phyloP scores from a whole-genome alignment of 1,140 invertebrate genomes.

The Papilio dardanus region DNA sequence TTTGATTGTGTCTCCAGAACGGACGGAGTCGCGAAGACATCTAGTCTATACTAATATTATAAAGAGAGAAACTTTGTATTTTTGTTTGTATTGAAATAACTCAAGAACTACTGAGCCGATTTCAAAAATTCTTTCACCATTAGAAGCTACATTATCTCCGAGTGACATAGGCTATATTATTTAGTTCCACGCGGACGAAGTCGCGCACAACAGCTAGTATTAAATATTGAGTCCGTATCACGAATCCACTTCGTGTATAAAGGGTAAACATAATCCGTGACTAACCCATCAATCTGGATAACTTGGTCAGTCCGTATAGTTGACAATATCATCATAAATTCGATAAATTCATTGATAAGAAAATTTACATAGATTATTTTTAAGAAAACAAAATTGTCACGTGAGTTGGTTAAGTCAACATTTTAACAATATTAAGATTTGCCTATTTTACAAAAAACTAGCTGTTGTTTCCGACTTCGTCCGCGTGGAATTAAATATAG shows the following conservation, averaged over 20 bases:
- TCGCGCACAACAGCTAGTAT: too few relatives aligned
- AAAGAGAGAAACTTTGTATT: too few relatives aligned
- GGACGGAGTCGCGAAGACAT: too few relatives aligned
- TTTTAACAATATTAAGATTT: neutral
- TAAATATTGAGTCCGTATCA: neutral
- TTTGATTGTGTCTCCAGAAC: too few relatives aligned
- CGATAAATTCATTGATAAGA: neutral
- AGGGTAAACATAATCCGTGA: conserved; percentile 1
- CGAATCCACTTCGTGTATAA: conserved; percentile 5
- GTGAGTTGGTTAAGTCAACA: neutral
- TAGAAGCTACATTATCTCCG: too few relatives aligned
- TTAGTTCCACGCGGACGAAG: neutral
- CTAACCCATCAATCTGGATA: conserved; percentile 15
- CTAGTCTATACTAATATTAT: too few relatives aligned
- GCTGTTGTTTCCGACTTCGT: too few relatives aligned
- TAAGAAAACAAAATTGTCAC: neutral
- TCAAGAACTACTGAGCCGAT: too few relatives aligned
- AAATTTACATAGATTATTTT: neutral
- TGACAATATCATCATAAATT: neutral
- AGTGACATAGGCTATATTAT: neutral
- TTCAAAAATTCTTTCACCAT: too few relatives aligned
- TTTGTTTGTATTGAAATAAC: too few relatives aligned
- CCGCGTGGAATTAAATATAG: too few relatives aligned
- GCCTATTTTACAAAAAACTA: too few relatives aligned
- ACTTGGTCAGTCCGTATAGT: neutral